phyloP scores from a whole-genome alignment of 2,888 invertebrate species.

The Drosophila phalerata region DNA sequence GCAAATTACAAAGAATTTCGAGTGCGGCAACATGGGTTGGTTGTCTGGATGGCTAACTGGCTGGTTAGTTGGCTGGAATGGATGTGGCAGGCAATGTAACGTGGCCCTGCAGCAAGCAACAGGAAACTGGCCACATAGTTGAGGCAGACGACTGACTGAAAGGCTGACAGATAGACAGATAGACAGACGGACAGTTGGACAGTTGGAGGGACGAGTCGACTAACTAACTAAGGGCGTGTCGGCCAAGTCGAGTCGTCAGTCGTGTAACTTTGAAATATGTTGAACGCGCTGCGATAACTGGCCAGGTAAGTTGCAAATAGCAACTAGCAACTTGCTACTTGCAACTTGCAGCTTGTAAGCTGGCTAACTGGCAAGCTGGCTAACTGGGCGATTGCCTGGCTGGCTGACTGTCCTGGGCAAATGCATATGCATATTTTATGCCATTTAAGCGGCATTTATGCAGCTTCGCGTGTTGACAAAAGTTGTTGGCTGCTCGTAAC shows the following conservation, averaged over 20 bases:
- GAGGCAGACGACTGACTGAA: constrained; percentile 55
- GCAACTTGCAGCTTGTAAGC: constrained; percentile 44
- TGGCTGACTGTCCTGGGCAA: constrained; percentile 29
- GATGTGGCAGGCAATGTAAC: constrained; percentile 1
- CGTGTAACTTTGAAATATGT: constrained; percentile 81
- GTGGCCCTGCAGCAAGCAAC: constrained; percentile 38
- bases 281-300: constrained; percentile 76
- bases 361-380: constrained; percentile 3
- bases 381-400: constrained; percentile 29
- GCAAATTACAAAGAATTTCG: constrained; percentile 79
- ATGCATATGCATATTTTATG: constrained; percentile 80
- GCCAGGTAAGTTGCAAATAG: constrained; percentile 68
- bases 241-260: constrained; percentile 72
- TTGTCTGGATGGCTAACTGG: not conserved
- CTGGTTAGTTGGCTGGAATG: not conserved
- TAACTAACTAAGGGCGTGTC: constrained; percentile 80
- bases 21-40: constrained; percentile 17
- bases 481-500: constrained; percentile 80
- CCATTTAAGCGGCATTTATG: constrained; percentile 80
- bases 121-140: constrained; percentile 77
- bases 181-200: constrained; percentile 27
- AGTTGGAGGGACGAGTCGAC: constrained; percentile 40
- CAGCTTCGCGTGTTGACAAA: constrained; percentile 79
- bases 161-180: constrained; percentile 53
- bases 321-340: constrained; percentile 34